phyloP scores from a whole-genome alignment of 2,113 vertebrate genomes.

The Oreocharis arfaki region DNA sequence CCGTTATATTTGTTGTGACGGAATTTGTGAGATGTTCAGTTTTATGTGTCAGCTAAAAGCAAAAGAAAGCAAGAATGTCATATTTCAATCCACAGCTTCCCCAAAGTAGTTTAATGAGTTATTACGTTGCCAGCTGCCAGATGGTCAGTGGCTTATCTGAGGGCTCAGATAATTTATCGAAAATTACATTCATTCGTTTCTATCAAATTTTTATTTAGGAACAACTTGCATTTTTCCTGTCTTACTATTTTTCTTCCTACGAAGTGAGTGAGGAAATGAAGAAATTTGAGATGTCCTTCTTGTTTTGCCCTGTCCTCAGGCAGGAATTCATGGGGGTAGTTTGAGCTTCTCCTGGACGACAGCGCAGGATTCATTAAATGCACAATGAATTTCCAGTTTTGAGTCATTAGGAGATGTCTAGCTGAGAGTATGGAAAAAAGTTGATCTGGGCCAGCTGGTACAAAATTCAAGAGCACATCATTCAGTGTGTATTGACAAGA shows the following conservation, averaged over 20 bases:
- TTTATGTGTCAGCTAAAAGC: not conserved
- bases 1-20: constrained; percentile 33
- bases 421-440: not conserved
- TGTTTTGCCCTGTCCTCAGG: not conserved
- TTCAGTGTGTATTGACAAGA: not conserved
- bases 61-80: not conserved
- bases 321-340: not conserved
- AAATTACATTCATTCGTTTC: not conserved
- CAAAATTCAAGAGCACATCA: not conserved
- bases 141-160: constrained; percentile 22
- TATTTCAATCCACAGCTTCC: constrained; percentile 17
- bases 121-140: constrained; percentile 17
- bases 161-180: constrained; percentile 1
- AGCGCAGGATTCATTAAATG: not conserved
- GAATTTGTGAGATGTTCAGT: constrained; percentile 4
- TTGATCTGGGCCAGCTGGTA: not conserved
- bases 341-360: not conserved
- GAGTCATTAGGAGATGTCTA: not conserved
- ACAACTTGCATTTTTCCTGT: not conserved
- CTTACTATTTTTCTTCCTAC: not conserved
- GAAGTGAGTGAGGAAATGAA: not conserved
- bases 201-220: not conserved
- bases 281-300: not conserved
- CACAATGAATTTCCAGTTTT: not conserved
- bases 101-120: not conserved